These are phyloP conservation scores for Meandrusa payeni DNA, from an alignment of 2,888 invertebrate species.

Conservation along the genomic window DNA sequence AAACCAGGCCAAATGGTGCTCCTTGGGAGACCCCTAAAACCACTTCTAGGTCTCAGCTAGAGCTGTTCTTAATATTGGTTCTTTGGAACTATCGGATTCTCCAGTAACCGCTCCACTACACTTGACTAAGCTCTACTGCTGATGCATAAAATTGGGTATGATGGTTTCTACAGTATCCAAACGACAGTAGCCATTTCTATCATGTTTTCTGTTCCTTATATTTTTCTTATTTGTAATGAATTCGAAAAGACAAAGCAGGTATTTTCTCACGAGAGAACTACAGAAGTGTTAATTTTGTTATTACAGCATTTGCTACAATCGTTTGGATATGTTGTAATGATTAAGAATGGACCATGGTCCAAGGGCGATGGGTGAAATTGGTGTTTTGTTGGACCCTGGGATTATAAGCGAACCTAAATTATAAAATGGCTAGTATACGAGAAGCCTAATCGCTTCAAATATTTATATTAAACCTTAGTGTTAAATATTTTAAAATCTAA, in stretches of 20 bases:
- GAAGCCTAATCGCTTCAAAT: constrained; percentile 31
- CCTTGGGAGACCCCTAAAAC: no score
- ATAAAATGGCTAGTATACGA: constrained; percentile 35
- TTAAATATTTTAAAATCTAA: constrained; percentile 11
- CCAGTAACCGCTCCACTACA: constrained; percentile 7
- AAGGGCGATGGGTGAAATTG: constrained; percentile 63
- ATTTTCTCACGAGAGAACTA: no score
- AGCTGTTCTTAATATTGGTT: no score
- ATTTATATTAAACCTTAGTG: constrained; percentile 10
- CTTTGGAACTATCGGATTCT: constrained; percentile 12
- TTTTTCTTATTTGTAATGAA: no score
- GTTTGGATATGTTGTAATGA: constrained; percentile 17
- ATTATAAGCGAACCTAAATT: constrained; percentile 38
- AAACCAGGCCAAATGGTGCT: no score
- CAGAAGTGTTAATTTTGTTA: no score
- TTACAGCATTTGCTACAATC: neutral
- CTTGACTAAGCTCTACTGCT: constrained; percentile 54
- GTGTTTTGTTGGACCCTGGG: constrained; percentile 77
- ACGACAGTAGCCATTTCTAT: neutral
- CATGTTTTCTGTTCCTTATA: neutral
- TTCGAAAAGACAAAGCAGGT: no score
- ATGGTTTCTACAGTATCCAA: constrained; percentile 4
- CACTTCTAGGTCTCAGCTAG: no score
- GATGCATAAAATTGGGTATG: constrained; percentile 31
- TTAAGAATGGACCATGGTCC: constrained; percentile 65